Conservation (phyloP, 2,113 vertebrate species). For the Triplophysa tibetana region DNA sequence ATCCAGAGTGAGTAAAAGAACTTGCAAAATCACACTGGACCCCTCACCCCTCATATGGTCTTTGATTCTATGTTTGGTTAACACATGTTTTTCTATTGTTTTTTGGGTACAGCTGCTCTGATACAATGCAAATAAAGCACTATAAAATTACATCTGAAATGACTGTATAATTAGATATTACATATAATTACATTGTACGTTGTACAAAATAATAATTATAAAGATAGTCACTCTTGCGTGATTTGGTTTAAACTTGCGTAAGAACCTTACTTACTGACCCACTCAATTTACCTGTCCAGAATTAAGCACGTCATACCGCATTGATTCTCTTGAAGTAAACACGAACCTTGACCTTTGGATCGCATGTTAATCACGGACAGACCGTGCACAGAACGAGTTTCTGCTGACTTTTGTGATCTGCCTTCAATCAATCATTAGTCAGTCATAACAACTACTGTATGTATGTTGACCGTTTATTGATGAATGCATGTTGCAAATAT, state of each 20-base stretch:
- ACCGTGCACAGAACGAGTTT: background rate
- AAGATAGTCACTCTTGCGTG: background rate
- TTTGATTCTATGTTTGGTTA: too few species aligned
- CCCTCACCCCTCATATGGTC: too few species aligned
- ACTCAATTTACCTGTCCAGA: constrained; percentile 9
- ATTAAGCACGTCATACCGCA: background rate
- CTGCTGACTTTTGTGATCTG: constrained; percentile 6
- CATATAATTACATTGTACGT: too few species aligned
- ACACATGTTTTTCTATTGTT: too few species aligned
- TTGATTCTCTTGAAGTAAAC: too few species aligned
- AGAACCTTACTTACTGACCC: background rate
- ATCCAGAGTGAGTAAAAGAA: too few species aligned
- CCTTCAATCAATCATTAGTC: constrained; percentile 16
- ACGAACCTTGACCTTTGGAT: background rate
- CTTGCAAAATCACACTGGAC: too few species aligned
- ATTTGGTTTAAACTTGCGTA: background rate
- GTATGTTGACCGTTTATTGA: background rate
- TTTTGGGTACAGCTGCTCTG: too few species aligned
- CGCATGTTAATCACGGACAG: constrained; percentile 3
- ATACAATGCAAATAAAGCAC: too few species aligned
- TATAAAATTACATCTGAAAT: too few species aligned
- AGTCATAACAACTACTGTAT: background rate
- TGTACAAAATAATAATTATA: too few species aligned
- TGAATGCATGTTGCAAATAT: background rate
- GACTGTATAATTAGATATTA: too few species aligned